Evolutionary conservation across 2,113 vertebrate genomes (phyloP).

Genomic region (Alethe castanea): DNA sequence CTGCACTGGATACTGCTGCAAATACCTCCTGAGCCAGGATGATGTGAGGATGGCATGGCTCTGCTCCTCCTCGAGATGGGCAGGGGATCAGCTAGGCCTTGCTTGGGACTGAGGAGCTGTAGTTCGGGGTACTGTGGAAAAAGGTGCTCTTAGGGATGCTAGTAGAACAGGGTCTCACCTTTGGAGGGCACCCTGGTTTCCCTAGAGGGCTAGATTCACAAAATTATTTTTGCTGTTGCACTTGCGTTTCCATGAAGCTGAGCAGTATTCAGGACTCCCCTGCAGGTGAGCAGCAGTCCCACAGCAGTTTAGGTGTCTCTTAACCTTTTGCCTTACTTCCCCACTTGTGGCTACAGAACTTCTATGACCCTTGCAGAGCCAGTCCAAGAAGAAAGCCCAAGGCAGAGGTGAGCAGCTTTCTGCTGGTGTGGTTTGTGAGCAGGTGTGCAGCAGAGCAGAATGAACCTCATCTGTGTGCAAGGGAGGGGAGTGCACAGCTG

Average conservation of each 20-base stretch:
- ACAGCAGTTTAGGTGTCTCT: background rate
- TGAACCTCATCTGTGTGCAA: accelerated
- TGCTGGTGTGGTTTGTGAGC: background rate
- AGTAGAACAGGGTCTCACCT: background rate
- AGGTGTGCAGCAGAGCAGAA: background rate
- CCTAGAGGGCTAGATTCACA: background rate
- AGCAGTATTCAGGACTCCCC: background rate
- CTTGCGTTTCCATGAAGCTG: background rate
- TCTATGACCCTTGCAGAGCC: background rate
- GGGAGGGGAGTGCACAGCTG: background rate
- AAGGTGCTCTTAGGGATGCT: background rate
- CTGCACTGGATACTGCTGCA: background rate
- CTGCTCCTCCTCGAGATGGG: accelerated
- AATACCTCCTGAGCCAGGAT: background rate
- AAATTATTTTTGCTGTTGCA: background rate
- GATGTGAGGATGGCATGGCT: background rate
- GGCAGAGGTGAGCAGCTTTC: background rate
- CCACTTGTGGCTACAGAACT: accelerated
- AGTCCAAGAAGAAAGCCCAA: background rate
- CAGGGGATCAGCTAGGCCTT: accelerated
- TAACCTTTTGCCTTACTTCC: background rate
- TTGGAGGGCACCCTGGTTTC: background rate
- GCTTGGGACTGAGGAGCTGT: background rate
- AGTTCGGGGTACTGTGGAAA: background rate
- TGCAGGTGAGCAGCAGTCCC: no score